Base-by-base conservation (phyloP, 92 coral and sea anemone genomes). In the Desmophyllum pertusum region DNA sequence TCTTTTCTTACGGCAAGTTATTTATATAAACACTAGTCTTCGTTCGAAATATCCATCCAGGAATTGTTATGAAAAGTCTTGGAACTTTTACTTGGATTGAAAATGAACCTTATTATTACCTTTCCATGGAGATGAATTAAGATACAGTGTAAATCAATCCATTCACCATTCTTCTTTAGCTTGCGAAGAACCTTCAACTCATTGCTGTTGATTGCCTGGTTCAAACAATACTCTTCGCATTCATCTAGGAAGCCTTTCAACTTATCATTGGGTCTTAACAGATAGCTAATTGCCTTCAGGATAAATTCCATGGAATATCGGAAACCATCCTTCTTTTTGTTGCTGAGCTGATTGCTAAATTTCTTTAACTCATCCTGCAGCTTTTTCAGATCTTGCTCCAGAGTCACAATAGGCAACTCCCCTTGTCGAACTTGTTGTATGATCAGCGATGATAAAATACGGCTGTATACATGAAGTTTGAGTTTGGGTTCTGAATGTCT, bases 231-330 rank as follows among this genome's bases (percentile, higher is more conserved):
- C 21, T 50, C 64, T 2, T 63, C 38, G 25, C 73, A 78, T 42
- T 78, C 73, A 5, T 78, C 40, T 36, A 78, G 29, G 23, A 41
- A 13, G 35, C 0, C 29, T 6, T 39, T 62, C 35, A 40, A 41
- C 73, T 62, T 78, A 18, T 78, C 43, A 5, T 33, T 13, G 4
- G 83, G 70, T 27, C 10, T 75, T 33, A 75, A 25, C 15, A 78
- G 70, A 45, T 21, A 66, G 11, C 6, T 0, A 43, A 78, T 61
- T 25, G 53, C 66, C 29, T 63, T 31, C 18, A 10, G 50, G 29
- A 78, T 29, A 27, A 78, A 78, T 17, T 78, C 83, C 21, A 63
- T 43, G 6, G 83, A 78, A 78, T 78, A 78, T 39, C 83, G 83
- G 8, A 78, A 63, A 27, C 42, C 38, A 43, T 59, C 73, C 57